Conservation (phyloP, 1,140 invertebrate species). For the Pseudomyrmex flavicornis region DNA sequence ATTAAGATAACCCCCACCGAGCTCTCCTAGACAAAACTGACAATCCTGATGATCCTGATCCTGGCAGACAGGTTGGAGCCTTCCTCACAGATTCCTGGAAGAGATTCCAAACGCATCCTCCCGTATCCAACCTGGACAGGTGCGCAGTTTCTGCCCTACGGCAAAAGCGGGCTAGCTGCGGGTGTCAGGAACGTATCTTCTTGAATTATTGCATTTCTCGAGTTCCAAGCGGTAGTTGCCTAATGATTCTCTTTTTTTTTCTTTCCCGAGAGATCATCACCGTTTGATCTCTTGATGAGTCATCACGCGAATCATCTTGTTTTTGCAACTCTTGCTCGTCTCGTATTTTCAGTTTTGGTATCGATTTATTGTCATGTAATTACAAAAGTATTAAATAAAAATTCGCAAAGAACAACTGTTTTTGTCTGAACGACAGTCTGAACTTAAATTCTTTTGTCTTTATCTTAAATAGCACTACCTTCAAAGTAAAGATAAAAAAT, state of each 20-base stretch:
- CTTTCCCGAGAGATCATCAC: conserved; percentile 36
- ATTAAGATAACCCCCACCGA: conserved; percentile 76
- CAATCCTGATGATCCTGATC: conserved; percentile 82
- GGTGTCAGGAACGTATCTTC: conserved; percentile 80
- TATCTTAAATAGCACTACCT: no score
- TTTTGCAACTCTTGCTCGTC: conserved; percentile 11
- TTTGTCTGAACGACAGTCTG: no score
- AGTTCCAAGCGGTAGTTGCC: conserved; percentile 73
- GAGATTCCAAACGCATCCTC: conserved; percentile 64
- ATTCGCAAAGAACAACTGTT: no score
- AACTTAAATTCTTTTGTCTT: no score
- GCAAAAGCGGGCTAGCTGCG: conserved; percentile 69
- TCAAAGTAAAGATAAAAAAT: no score
- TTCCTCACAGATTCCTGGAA: conserved; percentile 80
- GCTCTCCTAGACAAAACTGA: conserved; percentile 78
- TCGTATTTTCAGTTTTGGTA: no score
- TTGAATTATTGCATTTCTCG: conserved; percentile 83
- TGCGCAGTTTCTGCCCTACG: conserved; percentile 78
- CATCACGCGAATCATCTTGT: conserved; percentile 48
- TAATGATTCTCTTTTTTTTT: conserved; percentile 79
- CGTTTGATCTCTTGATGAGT: conserved; percentile 31
- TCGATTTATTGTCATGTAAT: no score
- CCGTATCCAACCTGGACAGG: conserved; percentile 82
- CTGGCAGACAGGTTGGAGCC: conserved; percentile 83
- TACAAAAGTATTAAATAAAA: no score